phyloP scores from a whole-genome alignment of 2,113 vertebrate genomes.

The Pygoscelis adeliae region DNA sequence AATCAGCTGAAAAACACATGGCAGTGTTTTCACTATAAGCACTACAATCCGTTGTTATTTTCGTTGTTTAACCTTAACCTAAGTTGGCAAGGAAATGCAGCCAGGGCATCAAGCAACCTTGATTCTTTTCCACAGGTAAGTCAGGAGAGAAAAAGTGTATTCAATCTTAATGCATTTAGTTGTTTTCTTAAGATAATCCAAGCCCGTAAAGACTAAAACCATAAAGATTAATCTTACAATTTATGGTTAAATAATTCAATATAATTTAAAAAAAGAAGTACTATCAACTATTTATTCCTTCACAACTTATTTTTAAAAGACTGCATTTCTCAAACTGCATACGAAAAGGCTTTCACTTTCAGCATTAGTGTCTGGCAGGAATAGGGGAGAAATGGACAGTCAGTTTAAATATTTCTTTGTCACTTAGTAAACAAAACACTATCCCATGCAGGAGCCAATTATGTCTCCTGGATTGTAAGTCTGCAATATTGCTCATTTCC shows the following conservation, averaged over 20 bases:
- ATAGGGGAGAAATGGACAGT: background rate
- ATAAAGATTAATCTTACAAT: background rate
- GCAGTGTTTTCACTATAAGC: background rate
- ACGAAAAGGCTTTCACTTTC: background rate
- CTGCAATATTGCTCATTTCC: background rate
- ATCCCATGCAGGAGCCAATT: background rate
- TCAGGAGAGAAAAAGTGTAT: background rate
- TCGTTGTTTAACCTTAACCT: background rate
- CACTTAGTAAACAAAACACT: background rate
- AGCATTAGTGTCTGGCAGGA: background rate
- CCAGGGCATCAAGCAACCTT: background rate
- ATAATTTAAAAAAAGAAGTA: background rate
- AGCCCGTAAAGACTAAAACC: background rate
- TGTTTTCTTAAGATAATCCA: background rate
- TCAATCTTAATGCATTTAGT: background rate
- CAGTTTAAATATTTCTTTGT: background rate
- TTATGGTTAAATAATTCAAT: background rate
- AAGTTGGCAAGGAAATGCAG: background rate
- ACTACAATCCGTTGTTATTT: background rate
- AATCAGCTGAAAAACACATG: background rate
- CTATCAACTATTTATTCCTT: background rate
- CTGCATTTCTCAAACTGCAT: background rate
- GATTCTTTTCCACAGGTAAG: background rate
- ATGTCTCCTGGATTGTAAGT: background rate
- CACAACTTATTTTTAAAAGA: background rate